Conservation (phyloP, 2,888 invertebrate species). For the Andrena minutula region DNA sequence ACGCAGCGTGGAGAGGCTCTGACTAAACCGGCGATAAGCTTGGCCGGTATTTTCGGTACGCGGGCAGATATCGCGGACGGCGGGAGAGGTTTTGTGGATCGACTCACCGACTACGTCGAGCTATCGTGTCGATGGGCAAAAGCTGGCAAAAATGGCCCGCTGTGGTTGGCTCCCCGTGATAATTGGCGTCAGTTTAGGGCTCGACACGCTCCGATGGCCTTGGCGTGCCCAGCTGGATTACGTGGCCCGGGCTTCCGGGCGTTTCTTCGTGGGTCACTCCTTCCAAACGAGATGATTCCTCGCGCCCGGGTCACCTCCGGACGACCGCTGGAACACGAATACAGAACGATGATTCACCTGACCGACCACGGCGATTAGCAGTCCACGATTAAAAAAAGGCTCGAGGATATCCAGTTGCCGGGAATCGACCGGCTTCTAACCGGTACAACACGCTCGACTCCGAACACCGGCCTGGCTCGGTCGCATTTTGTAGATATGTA, state of each 20-base stretch:
- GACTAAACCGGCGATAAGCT: constrained; percentile 18
- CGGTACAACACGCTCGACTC: neutral
- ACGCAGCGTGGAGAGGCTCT: constrained; percentile 15
- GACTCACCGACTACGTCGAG: no score
- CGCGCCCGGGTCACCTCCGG: constrained; percentile 51
- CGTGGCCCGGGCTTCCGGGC: constrained; percentile 72
- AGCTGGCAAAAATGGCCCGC: neutral
- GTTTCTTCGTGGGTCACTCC: constrained; percentile 61
- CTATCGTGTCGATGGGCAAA: neutral
- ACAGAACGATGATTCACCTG: constrained; percentile 34
- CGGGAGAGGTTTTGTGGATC: neutral
- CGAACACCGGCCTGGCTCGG: neutral
- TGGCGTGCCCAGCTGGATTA: constrained; percentile 71
- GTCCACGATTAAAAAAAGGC: constrained; percentile 38
- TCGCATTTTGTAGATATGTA: neutral
- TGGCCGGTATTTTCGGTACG: constrained; percentile 4
- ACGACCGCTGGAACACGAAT: constrained; percentile 39
- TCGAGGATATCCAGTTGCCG: constrained; percentile 48
- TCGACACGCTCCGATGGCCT: constrained; percentile 64
- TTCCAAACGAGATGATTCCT: constrained; percentile 34
- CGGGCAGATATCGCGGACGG: neutral
- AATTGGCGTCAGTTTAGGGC: constrained; percentile 57
- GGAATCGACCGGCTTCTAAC: constrained; percentile 19
- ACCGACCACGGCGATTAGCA: constrained; percentile 17
- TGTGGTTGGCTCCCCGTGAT: constrained; percentile 42